Evolutionary conservation across 2,113 vertebrate species (phyloP).

Genomic region (Bubo bubo): DNA sequence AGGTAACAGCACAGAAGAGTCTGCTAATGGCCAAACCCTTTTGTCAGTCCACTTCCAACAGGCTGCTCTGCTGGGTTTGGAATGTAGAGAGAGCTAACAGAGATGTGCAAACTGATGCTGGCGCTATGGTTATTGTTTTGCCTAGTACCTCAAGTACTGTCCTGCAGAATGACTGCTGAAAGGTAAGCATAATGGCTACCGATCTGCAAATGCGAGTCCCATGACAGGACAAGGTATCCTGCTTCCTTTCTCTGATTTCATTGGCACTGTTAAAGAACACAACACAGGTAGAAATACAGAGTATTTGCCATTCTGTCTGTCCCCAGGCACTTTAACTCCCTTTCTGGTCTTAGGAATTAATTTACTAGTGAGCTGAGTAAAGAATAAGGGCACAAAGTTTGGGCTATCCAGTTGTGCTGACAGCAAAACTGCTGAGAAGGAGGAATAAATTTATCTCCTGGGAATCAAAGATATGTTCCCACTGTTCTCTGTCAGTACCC

Average conservation of each 20-base stretch:
- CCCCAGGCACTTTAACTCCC: neutral
- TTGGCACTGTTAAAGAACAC: neutral
- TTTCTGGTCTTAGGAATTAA: neutral
- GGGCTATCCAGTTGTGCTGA: neutral
- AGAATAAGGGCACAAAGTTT: neutral
- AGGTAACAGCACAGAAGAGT: neutral
- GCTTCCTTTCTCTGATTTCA: neutral
- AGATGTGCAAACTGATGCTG: neutral
- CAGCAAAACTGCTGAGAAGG: neutral
- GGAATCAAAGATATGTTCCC: neutral
- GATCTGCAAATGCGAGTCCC: neutral
- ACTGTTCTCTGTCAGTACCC: neutral
- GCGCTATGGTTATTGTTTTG: neutral
- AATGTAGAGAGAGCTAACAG: neutral
- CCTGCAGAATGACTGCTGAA: neutral
- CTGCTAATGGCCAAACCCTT: constrained; percentile 27
- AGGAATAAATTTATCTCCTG: neutral
- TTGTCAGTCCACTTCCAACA: neutral
- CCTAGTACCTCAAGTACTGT: neutral
- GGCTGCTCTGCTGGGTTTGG: neutral
- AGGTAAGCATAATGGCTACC: neutral
- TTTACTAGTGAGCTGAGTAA: neutral
- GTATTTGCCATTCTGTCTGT: neutral
- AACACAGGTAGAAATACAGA: neutral
- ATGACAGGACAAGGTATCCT: neutral